These are phyloP conservation scores for Sterrhoptilus dennistouni DNA, from an alignment of 2,113 vertebrate genomes.

Conservation along the genomic window DNA sequence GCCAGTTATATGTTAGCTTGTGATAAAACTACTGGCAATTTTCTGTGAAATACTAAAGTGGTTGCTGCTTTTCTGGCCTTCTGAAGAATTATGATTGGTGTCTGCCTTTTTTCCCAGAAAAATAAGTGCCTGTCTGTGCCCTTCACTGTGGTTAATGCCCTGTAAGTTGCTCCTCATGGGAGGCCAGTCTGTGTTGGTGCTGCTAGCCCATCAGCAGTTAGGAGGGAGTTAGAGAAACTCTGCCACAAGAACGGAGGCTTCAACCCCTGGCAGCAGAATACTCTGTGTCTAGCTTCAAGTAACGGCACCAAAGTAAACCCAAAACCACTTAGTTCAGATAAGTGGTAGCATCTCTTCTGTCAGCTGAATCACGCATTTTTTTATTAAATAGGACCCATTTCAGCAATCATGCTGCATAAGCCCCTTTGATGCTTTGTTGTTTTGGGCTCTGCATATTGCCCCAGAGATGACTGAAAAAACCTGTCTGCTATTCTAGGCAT, in stretches of 20 bases:
- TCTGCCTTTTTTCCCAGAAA: background rate
- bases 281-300: background rate
- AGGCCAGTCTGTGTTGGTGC: background rate
- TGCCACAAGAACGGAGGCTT: background rate
- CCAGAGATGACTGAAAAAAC: background rate
- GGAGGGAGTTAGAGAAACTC: accelerated
- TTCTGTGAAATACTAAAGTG: background rate
- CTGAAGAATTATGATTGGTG: background rate
- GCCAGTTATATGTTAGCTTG: accelerated
- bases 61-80: background rate
- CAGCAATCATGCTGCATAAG: background rate
- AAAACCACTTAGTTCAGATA: background rate
- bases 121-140: background rate
- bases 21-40: background rate
- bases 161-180: background rate
- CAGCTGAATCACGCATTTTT: background rate
- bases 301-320: background rate
- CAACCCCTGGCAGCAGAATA: background rate
- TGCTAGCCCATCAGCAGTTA: background rate
- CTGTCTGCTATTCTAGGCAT: background rate
- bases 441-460: background rate
- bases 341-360: background rate
- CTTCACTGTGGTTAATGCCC: background rate
- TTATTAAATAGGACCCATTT: background rate
- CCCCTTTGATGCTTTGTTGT: background rate